Conservation (phyloP, 2,113 vertebrate genomes). For the Neodon shergylaensis region DNA sequence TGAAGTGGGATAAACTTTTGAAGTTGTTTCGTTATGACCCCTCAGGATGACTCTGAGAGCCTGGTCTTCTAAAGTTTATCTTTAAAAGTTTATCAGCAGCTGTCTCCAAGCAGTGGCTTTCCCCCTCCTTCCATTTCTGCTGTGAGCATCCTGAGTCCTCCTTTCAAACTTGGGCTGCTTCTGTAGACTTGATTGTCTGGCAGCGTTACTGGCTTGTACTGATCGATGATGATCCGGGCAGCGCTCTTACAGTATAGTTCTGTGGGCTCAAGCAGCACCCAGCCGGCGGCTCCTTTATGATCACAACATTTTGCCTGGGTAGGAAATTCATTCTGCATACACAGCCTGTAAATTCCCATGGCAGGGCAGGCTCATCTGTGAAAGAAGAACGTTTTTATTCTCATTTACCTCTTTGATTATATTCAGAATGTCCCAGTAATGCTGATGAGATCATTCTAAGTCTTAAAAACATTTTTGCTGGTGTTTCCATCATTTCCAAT, state of each 20-base stretch:
- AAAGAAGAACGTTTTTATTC: constrained; percentile 68
- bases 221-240: not conserved
- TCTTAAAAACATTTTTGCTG: constrained; percentile 50
- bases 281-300: constrained; percentile 48
- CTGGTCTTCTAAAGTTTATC: constrained; percentile 18
- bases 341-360: constrained; percentile 68
- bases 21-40: not conserved
- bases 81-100: not conserved
- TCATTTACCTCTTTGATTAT: constrained; percentile 63
- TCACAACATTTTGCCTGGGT: constrained; percentile 64
- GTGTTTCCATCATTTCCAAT: constrained; percentile 35
- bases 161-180: not conserved
- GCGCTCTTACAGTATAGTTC: constrained; percentile 25
- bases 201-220: constrained; percentile 44
- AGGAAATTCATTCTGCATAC: constrained; percentile 65
- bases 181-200: not conserved
- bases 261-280: constrained; percentile 44
- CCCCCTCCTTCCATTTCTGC: not conserved
- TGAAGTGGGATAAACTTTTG: constrained; percentile 30
- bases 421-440: constrained; percentile 63
- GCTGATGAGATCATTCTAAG: constrained; percentile 68
- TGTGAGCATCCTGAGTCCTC: not conserved
- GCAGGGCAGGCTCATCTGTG: constrained; percentile 65
- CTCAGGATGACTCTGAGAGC: not conserved
- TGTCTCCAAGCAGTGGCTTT: not conserved